Conservation (phyloP, 1,140 invertebrate species). For the Aphelinus atriplicis region DNA sequence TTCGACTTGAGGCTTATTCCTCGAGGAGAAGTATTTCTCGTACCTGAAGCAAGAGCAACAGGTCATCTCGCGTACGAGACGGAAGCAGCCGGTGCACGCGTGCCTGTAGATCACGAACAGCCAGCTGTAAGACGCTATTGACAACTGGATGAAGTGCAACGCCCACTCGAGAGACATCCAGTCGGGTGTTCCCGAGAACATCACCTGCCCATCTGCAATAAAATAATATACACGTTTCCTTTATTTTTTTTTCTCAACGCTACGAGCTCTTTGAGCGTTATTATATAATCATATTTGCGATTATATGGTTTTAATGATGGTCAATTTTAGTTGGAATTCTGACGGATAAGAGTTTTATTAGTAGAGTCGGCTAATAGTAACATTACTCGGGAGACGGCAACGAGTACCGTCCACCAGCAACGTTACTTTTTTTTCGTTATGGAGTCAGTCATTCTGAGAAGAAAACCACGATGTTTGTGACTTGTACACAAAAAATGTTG, state of each 20-base stretch:
- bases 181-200: conserved; percentile 71
- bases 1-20: neutral
- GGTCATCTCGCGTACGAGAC: conserved; percentile 74
- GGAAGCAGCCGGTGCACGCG: conserved; percentile 78
- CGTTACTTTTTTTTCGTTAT: no score
- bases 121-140: conserved; percentile 90
- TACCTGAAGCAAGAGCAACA: conserved; percentile 82
- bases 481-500: no score
- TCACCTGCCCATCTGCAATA: conserved; percentile 59
- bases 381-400: no score
- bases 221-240: neutral
- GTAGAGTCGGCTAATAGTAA: no score
- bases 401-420: no score
- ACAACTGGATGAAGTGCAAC: conserved; percentile 79
- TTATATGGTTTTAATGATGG: no score
- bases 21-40: neutral
- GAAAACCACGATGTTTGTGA: no score
- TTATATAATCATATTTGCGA: no score
- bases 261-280: no score
- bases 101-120: conserved; percentile 85
- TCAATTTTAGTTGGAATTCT: no score
- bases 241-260: neutral
- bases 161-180: conserved; percentile 86
- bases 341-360: no score
- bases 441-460: no score